A percentile compares a stretch with the other conserved stretches of the same genome.
Conservation (phyloP, 1,140 invertebrate genomes). For the Centruroides sculpturatus region DNA sequence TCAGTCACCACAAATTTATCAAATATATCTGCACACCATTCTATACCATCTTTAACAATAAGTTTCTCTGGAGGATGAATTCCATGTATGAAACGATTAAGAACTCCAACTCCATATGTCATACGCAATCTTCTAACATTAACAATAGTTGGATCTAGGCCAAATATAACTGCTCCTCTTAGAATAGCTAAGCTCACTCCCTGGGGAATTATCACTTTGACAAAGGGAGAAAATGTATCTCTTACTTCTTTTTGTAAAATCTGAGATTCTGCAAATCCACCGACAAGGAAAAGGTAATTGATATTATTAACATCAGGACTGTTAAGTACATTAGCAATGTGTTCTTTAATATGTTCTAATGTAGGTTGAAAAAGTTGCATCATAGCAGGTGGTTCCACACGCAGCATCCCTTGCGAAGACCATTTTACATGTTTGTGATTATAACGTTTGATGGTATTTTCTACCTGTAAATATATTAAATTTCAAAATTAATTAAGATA, state of each 20-base stretch:
- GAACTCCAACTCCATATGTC: conserved; percentile 45
- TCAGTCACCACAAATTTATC: conserved; percentile 40
- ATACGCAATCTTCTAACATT: conserved; percentile 35
- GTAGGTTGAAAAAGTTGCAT: conserved; percentile 36
- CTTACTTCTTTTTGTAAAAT: conserved; percentile 38
- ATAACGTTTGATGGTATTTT: conserved; percentile 33
- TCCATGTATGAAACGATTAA: conserved; percentile 36
- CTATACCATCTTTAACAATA: conserved; percentile 32
- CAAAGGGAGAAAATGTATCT: conserved; percentile 29
- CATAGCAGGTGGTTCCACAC: conserved; percentile 39
- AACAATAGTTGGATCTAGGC: conserved; percentile 39
- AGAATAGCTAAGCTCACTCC: conserved; percentile 32
- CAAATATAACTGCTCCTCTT: conserved; percentile 41
- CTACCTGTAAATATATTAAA: conserved; percentile 20
- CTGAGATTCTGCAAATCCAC: conserved; percentile 42
- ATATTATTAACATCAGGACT: conserved; percentile 29
- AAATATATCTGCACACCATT: conserved; percentile 44
- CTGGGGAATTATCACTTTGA: conserved; percentile 42
- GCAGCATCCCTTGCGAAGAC: conserved; percentile 43
- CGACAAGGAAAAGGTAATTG: conserved; percentile 41
- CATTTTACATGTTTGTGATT: conserved; percentile 38
- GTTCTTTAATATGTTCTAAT: conserved; percentile 35
- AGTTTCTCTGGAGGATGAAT: conserved; percentile 38
- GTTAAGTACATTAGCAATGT: conserved; percentile 36
- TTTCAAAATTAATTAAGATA: too few species aligned